phyloP scores from a whole-genome alignment of 2,888 invertebrate genomes.

The Leptinotarsa tumamoca region DNA sequence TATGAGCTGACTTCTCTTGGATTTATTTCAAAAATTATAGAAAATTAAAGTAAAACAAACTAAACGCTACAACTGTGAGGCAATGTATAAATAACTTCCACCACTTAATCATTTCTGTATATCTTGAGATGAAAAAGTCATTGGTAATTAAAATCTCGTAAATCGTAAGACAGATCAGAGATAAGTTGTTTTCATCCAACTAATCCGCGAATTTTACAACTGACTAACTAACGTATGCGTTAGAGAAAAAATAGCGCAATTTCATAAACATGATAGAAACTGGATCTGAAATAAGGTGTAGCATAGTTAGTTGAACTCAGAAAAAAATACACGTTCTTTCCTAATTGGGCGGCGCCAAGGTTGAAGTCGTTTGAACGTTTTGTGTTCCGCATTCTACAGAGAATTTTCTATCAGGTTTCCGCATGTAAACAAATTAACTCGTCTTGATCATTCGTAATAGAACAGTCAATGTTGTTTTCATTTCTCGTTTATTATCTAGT shows the following conservation, averaged over 20 bases:
- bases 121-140: too few species aligned
- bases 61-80: too few species aligned
- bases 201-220: background rate
- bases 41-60: too few species aligned
- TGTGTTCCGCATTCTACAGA: background rate
- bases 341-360: background rate
- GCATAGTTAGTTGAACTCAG: background rate
- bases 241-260: background rate
- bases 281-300: constrained; percentile 5
- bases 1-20: too few species aligned
- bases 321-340: constrained; percentile 10
- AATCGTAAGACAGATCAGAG: too few species aligned
- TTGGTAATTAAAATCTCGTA: too few species aligned
- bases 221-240: background rate
- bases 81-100: too few species aligned
- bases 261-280: background rate
- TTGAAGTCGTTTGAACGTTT: background rate
- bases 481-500: too few species aligned
- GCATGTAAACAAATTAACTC: background rate
- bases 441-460: background rate
- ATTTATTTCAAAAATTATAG: too few species aligned
- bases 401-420: constrained; percentile 3
- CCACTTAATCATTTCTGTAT: too few species aligned
- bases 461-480: background rate
- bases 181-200: too few species aligned